phyloP scores from a whole-genome alignment of 2,888 invertebrate species.

The Pseudanteris insignis region DNA sequence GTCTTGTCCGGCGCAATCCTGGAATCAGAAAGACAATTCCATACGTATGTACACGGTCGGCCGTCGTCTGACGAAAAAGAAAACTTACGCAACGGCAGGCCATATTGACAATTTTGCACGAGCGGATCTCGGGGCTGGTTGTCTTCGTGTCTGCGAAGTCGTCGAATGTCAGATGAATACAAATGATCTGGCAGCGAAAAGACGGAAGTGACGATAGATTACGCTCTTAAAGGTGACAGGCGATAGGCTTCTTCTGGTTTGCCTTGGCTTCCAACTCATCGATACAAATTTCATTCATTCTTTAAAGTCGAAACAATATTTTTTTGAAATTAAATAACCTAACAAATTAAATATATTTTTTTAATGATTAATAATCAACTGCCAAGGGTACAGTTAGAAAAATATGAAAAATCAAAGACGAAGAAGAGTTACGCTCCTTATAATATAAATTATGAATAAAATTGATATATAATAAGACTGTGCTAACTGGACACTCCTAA shows the following conservation, averaged over 20 bases:
- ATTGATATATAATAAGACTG: no score
- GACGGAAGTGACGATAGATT: neutral
- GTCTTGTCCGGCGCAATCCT: conserved; percentile 15
- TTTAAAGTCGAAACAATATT: no score
- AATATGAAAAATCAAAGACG: no score
- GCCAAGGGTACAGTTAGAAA: no score
- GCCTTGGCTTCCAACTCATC: no score
- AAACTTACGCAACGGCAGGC: conserved; percentile 8
- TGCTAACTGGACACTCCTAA: no score
- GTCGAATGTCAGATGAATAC: neutral
- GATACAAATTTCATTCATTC: no score
- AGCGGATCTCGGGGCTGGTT: neutral
- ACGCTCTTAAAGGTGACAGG: neutral
- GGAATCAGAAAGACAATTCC: conserved; percentile 26
- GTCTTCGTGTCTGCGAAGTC: neutral
- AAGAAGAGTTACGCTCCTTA: no score
- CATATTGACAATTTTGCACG: neutral
- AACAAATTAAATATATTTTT: no score
- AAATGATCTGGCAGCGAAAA: neutral
- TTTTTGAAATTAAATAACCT: no score
- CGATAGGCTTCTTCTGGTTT: neutral
- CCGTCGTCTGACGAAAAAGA: conserved; percentile 3
- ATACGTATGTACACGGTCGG: conserved; percentile 16
- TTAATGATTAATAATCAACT: neutral
- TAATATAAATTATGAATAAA: no score